Evolutionary conservation across 1,140 invertebrate species (phyloP).

Genomic region (Zaprionus davidi): DNA sequence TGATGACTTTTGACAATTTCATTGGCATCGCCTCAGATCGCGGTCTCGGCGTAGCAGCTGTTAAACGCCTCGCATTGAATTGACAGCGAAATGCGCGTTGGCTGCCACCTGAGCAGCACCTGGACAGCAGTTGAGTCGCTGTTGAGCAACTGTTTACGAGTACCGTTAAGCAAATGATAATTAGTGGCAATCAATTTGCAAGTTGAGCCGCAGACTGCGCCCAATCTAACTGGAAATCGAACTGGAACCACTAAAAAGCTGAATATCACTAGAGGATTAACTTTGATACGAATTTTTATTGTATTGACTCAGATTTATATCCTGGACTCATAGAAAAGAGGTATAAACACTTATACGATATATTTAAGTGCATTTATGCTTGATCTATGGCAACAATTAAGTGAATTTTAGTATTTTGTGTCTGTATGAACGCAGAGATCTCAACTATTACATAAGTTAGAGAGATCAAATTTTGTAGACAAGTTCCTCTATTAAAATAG

Average conservation of each 20-base stretch:
- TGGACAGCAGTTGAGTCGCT: slow-evolving; percentile 17
- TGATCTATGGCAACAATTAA: too few species aligned
- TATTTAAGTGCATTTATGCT: too few species aligned
- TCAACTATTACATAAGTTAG: not conserved
- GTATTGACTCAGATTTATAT: not conserved
- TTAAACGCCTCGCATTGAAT: slow-evolving; percentile 44
- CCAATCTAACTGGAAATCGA: not conserved
- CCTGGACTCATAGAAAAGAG: not conserved
- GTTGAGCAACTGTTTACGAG: not conserved
- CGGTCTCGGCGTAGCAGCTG: slow-evolving; percentile 11
- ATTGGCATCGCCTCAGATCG: slow-evolving; percentile 41
- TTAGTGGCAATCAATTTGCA: not conserved
- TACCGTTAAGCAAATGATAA: slow-evolving; percentile 10
- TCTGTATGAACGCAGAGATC: not conserved
- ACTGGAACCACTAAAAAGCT: not conserved
- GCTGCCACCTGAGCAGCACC: slow-evolving; percentile 22
- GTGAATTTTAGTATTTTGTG: too few species aligned
- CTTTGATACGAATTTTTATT: not conserved
- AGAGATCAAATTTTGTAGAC: not conserved
- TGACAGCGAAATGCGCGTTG: slow-evolving; percentile 46
- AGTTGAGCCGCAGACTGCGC: not conserved
- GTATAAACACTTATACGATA: not conserved
- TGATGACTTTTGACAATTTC: slow-evolving; percentile 61
- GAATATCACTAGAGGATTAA: not conserved
- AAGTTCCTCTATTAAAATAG: not conserved